phyloP scores from a whole-genome alignment of 2,888 invertebrate species.

The Spilosoma lubricipeda region DNA sequence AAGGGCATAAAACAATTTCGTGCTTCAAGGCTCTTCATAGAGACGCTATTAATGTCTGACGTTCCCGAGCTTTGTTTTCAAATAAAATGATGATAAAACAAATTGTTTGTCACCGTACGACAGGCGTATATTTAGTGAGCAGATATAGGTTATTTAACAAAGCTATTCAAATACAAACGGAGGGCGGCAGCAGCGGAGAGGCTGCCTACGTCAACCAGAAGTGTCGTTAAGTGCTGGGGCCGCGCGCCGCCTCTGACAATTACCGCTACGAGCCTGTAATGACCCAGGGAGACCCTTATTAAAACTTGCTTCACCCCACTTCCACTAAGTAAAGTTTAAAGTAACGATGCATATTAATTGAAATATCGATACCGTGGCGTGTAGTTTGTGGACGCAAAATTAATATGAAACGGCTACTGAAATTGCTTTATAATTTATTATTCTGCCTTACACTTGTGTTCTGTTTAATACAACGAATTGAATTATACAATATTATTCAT shows the following conservation, averaged over 20 bases:
- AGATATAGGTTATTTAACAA: conserved; percentile 54
- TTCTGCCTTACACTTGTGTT: background rate
- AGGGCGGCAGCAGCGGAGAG: conserved; percentile 58
- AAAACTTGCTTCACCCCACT: conserved; percentile 77
- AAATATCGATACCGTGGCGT: conserved; percentile 66
- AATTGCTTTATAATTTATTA: conserved; percentile 16
- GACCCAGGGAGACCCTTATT: conserved; percentile 81
- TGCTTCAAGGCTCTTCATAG: background rate
- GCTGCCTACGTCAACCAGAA: conserved; percentile 67
- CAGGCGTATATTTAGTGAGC: conserved; percentile 30
- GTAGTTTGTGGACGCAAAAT: conserved; percentile 56
- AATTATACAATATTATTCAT: background rate
- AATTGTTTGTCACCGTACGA: conserved; percentile 22
- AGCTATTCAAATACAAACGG: conserved; percentile 61
- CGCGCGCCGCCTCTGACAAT: conserved; percentile 71
- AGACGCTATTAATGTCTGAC: background rate
- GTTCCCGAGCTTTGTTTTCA: conserved; percentile 27
- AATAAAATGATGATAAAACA: conserved; percentile 28
- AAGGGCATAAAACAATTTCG: background rate
- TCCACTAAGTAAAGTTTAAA: conserved; percentile 74
- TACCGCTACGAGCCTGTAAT: conserved; percentile 78
- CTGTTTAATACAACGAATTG: background rate
- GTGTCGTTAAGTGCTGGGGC: conserved; percentile 73
- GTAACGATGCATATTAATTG: conserved; percentile 80
- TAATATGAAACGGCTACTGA: conserved; percentile 47